Evolutionary conservation across 2,888 invertebrate species (phyloP), one percentile per base, ranked within the genome.

Genomic region (Eupithecia inturbata): DNA sequence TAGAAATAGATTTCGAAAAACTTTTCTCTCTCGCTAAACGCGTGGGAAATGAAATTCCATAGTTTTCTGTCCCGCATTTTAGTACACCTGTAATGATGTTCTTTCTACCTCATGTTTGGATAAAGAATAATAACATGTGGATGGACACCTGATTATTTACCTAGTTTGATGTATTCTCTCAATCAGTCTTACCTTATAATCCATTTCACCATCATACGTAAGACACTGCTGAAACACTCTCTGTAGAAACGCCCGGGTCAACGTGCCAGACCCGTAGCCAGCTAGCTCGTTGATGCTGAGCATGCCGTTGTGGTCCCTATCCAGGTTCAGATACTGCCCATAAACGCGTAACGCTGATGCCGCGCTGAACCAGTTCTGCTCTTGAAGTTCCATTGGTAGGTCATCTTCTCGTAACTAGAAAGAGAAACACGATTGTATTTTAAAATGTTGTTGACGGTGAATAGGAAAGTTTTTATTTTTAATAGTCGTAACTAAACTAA

Each of bases 241-340:
- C 83, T 98, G 97, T 4, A 99, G 95, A 91, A 99, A 99, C 0
- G 98, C 97, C 63, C 96, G 96, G 0, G 99, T 99, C 14, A 99
- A 91, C 0, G 98, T 98, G 3, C 99, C 98, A 0, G 98, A 98
- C 0, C 98, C 99, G 89, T 97, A 98, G 96, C 97, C 97, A 6
- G 97, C 96, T 67, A 99, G 92, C 90, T 99, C 99, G 72, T 97
- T 96, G 87, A 98, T 97, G 87, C 97, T 98, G 2, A 99, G 95
- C 98, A 99, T 98, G 33, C 99, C 98, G 89, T 99, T 99, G 83
- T 98, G 98, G 89, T 99, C 98, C 77, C 97, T 96, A 87, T 99
- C 99, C 77, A 99, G 93, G 90, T 98, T 98, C 60, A 99, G 95
- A 89, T 99, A 99, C 88, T 98, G 98, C 0, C 98, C 98, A 88